A percentile compares a stretch with the other conserved stretches of the same genome.
Conservation (phyloP, 1,140 invertebrate species). For the Oreohelix idahoensis region DNA sequence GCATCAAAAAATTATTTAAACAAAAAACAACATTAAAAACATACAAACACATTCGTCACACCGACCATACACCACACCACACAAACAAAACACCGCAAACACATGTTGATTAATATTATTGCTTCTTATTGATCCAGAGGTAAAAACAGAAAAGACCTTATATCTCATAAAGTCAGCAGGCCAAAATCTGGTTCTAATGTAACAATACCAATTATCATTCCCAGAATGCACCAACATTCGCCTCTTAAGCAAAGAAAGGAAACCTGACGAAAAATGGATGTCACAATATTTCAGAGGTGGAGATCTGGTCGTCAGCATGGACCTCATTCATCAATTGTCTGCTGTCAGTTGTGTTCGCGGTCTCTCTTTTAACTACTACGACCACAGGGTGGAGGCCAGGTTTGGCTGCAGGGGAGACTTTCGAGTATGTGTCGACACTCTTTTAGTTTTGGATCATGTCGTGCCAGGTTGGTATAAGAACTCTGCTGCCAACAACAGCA, state of each 20-base stretch:
- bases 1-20: too few species aligned
- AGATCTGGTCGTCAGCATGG: not conserved
- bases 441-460: not conserved
- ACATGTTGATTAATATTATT: too few species aligned
- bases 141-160: too few species aligned
- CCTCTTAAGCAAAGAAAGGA: not conserved
- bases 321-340: not conserved
- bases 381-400: not conserved
- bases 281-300: not conserved
- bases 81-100: too few species aligned
- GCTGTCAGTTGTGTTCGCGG: not conserved
- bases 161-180: too few species aligned
- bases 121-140: too few species aligned
- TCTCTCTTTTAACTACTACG: not conserved
- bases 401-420: not conserved
- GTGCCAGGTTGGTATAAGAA: not conserved
- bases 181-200: too few species aligned
- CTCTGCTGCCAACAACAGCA: too few species aligned
- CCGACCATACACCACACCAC: too few species aligned
- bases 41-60: too few species aligned
- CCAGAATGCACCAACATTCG: not conserved
- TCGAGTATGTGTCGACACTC: not conserved
- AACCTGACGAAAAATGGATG: not conserved
- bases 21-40: too few species aligned
- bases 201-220: too few species aligned